Percentiles rank a stretch among this genome's conserved stretches.
Conservation (phyloP, 1,140 invertebrate species). For the Drosophila erecta region DNA sequence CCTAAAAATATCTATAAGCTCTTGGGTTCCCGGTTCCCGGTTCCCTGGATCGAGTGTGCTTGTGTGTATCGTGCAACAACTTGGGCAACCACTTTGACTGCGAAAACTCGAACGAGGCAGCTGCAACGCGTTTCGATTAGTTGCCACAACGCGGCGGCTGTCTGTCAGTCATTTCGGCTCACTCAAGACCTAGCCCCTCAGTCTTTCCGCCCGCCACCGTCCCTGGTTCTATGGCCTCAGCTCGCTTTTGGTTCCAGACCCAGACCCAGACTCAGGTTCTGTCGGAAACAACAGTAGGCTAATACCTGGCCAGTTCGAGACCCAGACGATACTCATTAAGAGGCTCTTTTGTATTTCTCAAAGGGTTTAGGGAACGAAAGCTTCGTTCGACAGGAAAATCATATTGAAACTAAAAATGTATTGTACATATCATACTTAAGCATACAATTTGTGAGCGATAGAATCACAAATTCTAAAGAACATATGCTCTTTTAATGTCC, state of each 20-base stretch:
- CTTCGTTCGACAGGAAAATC: too few relatives aligned
- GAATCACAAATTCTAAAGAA: too few relatives aligned
- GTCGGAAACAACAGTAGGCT: conserved; percentile 3
- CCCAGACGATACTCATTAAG: conserved; percentile 19
- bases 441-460: too few relatives aligned
- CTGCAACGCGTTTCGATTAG: conserved; percentile 82
- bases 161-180: conserved; percentile 51
- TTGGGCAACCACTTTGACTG: conserved; percentile 75
- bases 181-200: conserved; percentile 46
- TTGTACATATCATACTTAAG: too few relatives aligned
- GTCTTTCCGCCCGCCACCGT: not conserved
- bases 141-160: conserved; percentile 59
- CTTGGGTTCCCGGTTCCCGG: not conserved
- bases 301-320: conserved; percentile 2
- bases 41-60: not conserved
- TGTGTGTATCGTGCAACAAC: conserved; percentile 64
- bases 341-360: conserved; percentile 2
- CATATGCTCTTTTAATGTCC: too few relatives aligned
- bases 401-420: too few relatives aligned
- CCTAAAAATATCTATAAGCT: conserved; percentile 78
- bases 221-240: conserved; percentile 14
- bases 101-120: conserved; percentile 59
- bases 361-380: not conserved
- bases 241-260: conserved; percentile 27
- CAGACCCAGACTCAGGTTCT: conserved; percentile 17